phyloP scores from a whole-genome alignment of 2,888 invertebrate species.

The Polyploca ridens region DNA sequence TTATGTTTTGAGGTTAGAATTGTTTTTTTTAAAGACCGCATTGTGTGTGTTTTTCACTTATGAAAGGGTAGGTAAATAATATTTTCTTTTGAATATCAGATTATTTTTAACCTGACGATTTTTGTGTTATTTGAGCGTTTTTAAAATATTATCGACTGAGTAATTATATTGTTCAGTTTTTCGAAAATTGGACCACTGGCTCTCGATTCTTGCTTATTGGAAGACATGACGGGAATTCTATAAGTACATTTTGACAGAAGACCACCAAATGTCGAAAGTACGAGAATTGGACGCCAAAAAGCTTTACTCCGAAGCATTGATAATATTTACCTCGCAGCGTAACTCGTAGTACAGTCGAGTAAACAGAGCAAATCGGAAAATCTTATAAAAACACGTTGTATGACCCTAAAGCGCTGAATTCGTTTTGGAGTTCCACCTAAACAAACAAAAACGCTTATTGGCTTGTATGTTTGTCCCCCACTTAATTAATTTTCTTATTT shows the following conservation, averaged over 20 bases:
- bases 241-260: no score
- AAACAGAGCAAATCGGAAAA: slow-evolving; percentile 37
- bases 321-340: not conserved
- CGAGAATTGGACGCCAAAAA: not conserved
- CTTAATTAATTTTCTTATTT: slow-evolving; percentile 81
- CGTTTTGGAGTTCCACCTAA: slow-evolving; percentile 54
- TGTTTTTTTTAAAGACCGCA: slow-evolving; percentile 30
- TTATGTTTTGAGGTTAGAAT: slow-evolving; percentile 74
- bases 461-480: slow-evolving; percentile 61
- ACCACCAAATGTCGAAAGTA: no score
- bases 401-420: slow-evolving; percentile 17
- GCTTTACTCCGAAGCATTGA: not conserved
- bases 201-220: no score
- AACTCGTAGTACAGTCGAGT: slow-evolving; percentile 14
- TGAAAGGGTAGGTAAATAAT: not conserved
- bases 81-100: no score
- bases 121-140: not conserved
- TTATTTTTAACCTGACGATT: no score
- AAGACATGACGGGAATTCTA: no score
- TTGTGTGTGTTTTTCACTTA: not conserved
- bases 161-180: no score
- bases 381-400: slow-evolving; percentile 52
- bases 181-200: no score
- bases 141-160: no score
- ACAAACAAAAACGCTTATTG: slow-evolving; percentile 66